phyloP scores from a whole-genome alignment of 2,113 vertebrate genomes.

The Nettapus auritus region DNA sequence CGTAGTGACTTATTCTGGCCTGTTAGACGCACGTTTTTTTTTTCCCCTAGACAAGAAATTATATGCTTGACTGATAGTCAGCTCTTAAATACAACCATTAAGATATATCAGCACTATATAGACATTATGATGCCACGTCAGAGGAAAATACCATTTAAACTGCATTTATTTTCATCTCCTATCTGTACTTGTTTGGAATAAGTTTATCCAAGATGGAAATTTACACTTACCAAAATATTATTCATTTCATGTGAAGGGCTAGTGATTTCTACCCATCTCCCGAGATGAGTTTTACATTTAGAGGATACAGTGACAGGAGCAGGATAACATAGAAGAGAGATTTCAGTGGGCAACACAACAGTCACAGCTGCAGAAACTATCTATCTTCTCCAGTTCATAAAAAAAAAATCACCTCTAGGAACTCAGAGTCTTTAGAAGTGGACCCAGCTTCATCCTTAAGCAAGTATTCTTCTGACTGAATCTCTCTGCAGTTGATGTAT shows the following conservation, averaged over 20 bases:
- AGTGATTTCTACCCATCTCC: neutral
- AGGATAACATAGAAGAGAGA: neutral
- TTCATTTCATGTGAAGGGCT: neutral
- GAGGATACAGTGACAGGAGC: neutral
- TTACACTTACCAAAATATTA: neutral
- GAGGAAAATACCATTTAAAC: neutral
- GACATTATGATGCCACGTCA: neutral
- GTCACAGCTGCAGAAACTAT: neutral
- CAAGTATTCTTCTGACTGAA: neutral
- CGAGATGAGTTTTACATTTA: neutral
- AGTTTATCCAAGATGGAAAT: neutral
- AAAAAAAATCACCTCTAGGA: neutral
- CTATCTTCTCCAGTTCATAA: neutral
- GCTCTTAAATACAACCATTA: neutral
- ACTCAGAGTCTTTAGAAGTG: neutral
- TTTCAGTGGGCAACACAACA: neutral
- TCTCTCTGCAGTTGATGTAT: neutral
- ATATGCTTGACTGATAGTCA: neutral
- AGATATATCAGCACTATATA: conserved; percentile 8
- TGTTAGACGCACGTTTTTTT: neutral
- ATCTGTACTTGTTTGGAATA: neutral
- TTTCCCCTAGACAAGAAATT: neutral
- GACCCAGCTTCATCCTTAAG: neutral
- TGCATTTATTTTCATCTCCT: neutral
- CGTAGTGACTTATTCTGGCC: neutral